phyloP scores from a whole-genome alignment of 2,797 vertebrate species.

The Myotis myotis region DNA sequence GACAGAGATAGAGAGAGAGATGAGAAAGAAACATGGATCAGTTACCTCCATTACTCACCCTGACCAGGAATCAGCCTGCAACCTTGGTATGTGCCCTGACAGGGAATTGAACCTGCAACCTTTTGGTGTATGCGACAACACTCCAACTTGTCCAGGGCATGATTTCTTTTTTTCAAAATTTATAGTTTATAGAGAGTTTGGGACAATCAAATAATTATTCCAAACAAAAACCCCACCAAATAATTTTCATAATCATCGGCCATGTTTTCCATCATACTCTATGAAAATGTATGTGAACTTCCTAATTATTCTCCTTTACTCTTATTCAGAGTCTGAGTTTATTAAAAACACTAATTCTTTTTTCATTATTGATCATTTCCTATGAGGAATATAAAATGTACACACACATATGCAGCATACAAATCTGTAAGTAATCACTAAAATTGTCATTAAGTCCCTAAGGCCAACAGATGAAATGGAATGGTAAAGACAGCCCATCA shows the following conservation, averaged over 20 bases:
- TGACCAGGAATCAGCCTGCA: neutral
- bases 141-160: neutral
- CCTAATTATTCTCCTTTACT: neutral
- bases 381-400: neutral
- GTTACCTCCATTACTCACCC: neutral
- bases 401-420: neutral
- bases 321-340: neutral
- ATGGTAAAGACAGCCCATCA: neutral
- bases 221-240: neutral
- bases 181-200: neutral
- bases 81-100: neutral
- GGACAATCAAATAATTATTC: neutral
- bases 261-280: neutral
- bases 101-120: neutral
- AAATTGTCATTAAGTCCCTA: neutral
- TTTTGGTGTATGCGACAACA: neutral
- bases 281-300: neutral
- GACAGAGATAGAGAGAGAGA: neutral
- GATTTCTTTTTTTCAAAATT: neutral
- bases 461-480: neutral
- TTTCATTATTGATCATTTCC: neutral
- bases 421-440: neutral
- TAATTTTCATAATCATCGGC: neutral
- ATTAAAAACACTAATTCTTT: neutral
- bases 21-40: neutral